These are phyloP conservation scores for Drosophila robusta DNA, from an alignment of 2,888 invertebrate species.

Conservation along the genomic window DNA sequence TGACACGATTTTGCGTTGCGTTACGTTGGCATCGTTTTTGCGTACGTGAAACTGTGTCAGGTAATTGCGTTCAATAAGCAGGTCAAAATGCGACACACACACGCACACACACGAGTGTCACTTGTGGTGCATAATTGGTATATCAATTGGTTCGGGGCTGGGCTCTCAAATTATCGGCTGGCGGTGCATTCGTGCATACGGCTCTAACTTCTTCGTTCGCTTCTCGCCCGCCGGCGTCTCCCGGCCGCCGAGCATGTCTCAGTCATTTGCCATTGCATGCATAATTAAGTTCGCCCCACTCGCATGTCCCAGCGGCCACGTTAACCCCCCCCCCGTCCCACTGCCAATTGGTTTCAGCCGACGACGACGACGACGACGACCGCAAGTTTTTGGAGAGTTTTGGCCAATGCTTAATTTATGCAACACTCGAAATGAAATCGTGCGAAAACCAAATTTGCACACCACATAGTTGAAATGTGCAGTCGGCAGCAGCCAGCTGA, in stretches of 20 bases:
- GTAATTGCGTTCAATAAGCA: slow-evolving; percentile 78
- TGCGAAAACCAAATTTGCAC: slow-evolving; percentile 72
- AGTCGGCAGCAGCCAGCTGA: slow-evolving; percentile 2
- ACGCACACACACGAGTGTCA: slow-evolving; percentile 47
- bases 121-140: slow-evolving; percentile 69
- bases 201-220: background rate
- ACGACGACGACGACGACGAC: slow-evolving; percentile 18
- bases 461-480: slow-evolving; percentile 44
- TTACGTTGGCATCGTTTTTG: slow-evolving; percentile 68
- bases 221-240: background rate
- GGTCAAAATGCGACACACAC: slow-evolving; percentile 50
- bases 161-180: slow-evolving; percentile 28
- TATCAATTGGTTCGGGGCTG: slow-evolving; percentile 53
- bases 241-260: slow-evolving; percentile 31
- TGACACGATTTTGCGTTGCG: slow-evolving; percentile 58
- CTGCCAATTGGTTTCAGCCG: slow-evolving; percentile 16
- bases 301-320: slow-evolving; percentile 3
- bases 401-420: slow-evolving; percentile 65
- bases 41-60: slow-evolving; percentile 64
- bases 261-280: slow-evolving; percentile 42
- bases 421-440: slow-evolving; percentile 69
- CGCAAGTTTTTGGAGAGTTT: slow-evolving; percentile 50
- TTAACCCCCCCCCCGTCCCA: too few species aligned
- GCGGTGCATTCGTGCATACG: slow-evolving; percentile 37
- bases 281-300: slow-evolving; percentile 51